phyloP scores from a whole-genome alignment of 2,797 vertebrate species.

The Parauchenoglanis ngamensis region DNA sequence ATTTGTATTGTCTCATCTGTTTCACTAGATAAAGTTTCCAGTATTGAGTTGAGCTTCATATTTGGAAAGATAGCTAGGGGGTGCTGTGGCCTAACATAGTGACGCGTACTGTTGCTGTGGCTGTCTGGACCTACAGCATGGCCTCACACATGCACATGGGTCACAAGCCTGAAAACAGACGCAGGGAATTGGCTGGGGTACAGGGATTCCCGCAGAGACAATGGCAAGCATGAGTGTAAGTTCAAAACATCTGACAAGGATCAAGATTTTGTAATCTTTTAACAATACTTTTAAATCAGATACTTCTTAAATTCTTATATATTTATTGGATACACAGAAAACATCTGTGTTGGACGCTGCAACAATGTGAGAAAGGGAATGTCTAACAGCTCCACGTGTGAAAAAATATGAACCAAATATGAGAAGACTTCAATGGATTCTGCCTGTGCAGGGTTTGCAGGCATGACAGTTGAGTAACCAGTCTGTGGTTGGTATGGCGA shows the following conservation, averaged over 20 bases:
- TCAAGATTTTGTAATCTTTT: constrained; percentile 20
- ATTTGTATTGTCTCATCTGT: not conserved
- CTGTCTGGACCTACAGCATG: constrained; percentile 31
- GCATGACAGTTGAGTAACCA: constrained; percentile 26
- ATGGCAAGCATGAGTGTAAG: constrained; percentile 18
- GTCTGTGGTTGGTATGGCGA: constrained; percentile 45
- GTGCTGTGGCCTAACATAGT: constrained; percentile 51
- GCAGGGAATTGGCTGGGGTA: constrained; percentile 24
- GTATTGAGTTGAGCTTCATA: not conserved
- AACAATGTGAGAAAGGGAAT: constrained; percentile 2
- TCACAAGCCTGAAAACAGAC: constrained; percentile 45
- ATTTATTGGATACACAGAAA: constrained; percentile 8
- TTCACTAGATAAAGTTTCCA: constrained; percentile 3
- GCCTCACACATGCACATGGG: constrained; percentile 36
- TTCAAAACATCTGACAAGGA: constrained; percentile 17
- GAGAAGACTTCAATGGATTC: constrained; percentile 1
- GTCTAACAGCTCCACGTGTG: not conserved
- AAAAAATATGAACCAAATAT: not conserved
- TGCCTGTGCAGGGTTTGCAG: constrained; percentile 20
- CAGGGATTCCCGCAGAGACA: constrained; percentile 29
- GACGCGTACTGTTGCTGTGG: constrained; percentile 32
- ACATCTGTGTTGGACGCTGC: not conserved
- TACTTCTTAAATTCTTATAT: not conserved
- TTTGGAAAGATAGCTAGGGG: constrained; percentile 48
- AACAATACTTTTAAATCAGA: constrained; percentile 5